Percentiles rank a stretch among this genome's conserved stretches.
Conservation (phyloP, 2,113 vertebrate genomes). For the Halcyon malimbica region DNA sequence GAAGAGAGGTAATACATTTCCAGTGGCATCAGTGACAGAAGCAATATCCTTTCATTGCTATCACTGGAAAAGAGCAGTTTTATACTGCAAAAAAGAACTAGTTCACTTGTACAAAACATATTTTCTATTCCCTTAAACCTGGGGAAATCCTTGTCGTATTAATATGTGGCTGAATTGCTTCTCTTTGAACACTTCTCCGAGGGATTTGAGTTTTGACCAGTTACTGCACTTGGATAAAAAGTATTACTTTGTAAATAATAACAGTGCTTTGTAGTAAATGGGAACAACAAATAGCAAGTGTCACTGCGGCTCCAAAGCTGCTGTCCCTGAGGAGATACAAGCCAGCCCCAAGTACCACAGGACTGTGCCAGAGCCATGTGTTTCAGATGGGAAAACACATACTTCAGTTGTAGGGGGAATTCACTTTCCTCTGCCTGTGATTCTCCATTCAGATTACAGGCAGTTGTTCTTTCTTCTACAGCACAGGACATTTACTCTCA, state of each 20-base stretch:
- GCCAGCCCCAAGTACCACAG: not conserved
- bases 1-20: constrained; percentile 44
- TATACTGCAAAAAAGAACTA: not conserved
- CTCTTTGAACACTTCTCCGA: constrained; percentile 31
- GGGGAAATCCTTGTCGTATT: constrained; percentile 33
- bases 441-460: not conserved
- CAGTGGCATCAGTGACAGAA: constrained; percentile 57
- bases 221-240: constrained; percentile 24
- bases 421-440: not conserved
- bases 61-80: constrained; percentile 38
- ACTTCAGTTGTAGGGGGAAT: not conserved
- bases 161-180: constrained; percentile 32
- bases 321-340: not conserved
- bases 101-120: constrained; percentile 9
- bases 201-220: constrained; percentile 19
- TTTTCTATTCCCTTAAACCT: constrained; percentile 43
- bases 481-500: fast-evolving
- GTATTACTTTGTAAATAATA: constrained; percentile 14
- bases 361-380: not conserved
- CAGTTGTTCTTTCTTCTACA: not conserved
- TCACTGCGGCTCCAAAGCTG: not conserved
- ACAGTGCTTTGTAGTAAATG: constrained; percentile 17
- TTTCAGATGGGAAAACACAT: not conserved
- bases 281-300: constrained; percentile 21
- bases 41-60: constrained; percentile 59